Percentiles rank a stretch among this genome's conserved stretches.
Evolutionary conservation across 2,888 invertebrate species (phyloP).

Genomic region (Malachius bipustulatus): DNA sequence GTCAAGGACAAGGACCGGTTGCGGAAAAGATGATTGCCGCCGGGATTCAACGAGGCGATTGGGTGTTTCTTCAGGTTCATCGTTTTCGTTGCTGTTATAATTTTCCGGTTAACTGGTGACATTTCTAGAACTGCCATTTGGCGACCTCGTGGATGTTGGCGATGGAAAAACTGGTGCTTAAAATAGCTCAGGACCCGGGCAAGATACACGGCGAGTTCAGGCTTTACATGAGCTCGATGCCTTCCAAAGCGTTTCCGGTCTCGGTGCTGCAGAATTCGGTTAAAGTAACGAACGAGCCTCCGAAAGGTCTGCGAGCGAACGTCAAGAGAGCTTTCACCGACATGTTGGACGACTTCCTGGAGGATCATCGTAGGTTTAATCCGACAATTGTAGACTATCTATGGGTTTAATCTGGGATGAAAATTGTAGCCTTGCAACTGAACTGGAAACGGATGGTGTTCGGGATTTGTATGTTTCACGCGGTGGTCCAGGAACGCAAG

Average conservation of each 20-base stretch:
- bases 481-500: slow-evolving; percentile 80
- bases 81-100: background rate
- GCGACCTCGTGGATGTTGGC: slow-evolving; percentile 88
- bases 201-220: slow-evolving; percentile 63
- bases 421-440: slow-evolving; percentile 44
- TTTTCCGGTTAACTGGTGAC: too few relatives aligned
- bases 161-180: slow-evolving; percentile 67
- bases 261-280: slow-evolving; percentile 79
- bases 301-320: slow-evolving; percentile 82
- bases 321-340: slow-evolving; percentile 71
- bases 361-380: slow-evolving; percentile 54
- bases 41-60: slow-evolving; percentile 63
- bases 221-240: slow-evolving; percentile 82
- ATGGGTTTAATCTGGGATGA: too few relatives aligned
- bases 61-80: slow-evolving; percentile 75
- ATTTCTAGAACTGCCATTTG: slow-evolving; percentile 80
- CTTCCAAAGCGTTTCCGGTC: slow-evolving; percentile 74
- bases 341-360: slow-evolving; percentile 67
- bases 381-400: slow-evolving; percentile 6
- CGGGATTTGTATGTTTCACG: slow-evolving; percentile 86
- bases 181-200: slow-evolving; percentile 53
- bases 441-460: slow-evolving; percentile 67
- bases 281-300: slow-evolving; percentile 90
- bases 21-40: slow-evolving; percentile 68
- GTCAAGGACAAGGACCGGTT: slow-evolving; percentile 81